Conservation (phyloP, 2,888 invertebrate genomes). For the Lepidochitona cinerea region DNA sequence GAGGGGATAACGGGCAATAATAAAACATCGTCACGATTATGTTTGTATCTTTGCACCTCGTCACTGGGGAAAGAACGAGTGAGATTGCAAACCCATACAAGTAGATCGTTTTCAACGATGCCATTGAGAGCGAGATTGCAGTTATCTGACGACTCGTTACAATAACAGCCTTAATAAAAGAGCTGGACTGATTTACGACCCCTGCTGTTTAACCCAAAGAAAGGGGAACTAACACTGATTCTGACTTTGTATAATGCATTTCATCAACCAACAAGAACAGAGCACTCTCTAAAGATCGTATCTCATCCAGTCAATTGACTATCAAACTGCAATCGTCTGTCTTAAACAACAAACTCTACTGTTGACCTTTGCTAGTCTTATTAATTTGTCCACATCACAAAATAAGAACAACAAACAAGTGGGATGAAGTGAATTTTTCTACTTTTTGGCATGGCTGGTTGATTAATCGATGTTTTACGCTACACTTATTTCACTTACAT, state of each 20-base stretch:
- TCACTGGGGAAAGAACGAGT: not conserved
- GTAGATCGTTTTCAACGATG: not conserved
- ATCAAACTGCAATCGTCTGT: no score
- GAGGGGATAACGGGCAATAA: not conserved
- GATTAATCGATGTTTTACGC: no score
- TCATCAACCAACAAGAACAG: no score
- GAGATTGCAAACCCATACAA: not conserved
- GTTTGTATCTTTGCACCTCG: not conserved
- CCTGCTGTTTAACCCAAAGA: not conserved
- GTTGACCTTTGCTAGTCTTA: no score
- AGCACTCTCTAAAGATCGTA: no score
- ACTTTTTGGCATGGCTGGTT: no score
- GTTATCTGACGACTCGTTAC: not conserved
- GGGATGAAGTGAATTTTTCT: no score
- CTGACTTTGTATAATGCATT: not conserved
- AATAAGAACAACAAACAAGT: no score
- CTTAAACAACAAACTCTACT: no score
- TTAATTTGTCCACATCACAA: no score
- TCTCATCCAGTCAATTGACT: no score
- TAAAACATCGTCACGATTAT: not conserved
- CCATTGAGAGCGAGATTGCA: not conserved
- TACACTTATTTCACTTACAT: no score
- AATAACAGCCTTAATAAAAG: not conserved
- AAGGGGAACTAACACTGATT: not conserved
- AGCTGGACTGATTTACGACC: not conserved